Conservation (phyloP, 2,113 vertebrate species). For the Mustelus asterias region DNA sequence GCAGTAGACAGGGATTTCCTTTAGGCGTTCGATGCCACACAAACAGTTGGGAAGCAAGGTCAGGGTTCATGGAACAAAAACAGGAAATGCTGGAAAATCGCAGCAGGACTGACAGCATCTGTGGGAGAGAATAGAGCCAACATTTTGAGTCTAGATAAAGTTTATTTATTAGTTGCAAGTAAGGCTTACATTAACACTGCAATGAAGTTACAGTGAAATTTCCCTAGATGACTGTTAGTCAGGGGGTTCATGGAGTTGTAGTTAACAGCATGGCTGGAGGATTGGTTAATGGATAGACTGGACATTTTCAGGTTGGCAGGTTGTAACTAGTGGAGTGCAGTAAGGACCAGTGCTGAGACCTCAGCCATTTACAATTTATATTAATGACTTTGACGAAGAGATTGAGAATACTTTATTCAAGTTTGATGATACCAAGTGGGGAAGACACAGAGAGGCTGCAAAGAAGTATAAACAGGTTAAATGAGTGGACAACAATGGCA, state of each 20-base stretch:
- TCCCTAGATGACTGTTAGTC: too few species aligned
- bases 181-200: too few species aligned
- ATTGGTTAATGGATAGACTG: background rate
- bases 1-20: background rate
- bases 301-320: background rate
- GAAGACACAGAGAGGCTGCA: background rate
- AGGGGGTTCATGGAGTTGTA: background rate
- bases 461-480: background rate
- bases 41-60: background rate
- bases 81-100: too few species aligned
- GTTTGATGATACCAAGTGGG: background rate
- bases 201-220: too few species aligned
- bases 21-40: background rate
- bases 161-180: too few species aligned
- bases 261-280: background rate
- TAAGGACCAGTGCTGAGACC: background rate
- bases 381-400: background rate
- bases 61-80: background rate
- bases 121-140: too few species aligned
- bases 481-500: background rate
- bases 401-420: background rate
- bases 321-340: background rate
- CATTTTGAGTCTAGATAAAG: too few species aligned
- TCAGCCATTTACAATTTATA: background rate
- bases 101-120: too few species aligned